phyloP scores from a whole-genome alignment of 2,888 invertebrate genomes.

The Ectropis crepuscularia region DNA sequence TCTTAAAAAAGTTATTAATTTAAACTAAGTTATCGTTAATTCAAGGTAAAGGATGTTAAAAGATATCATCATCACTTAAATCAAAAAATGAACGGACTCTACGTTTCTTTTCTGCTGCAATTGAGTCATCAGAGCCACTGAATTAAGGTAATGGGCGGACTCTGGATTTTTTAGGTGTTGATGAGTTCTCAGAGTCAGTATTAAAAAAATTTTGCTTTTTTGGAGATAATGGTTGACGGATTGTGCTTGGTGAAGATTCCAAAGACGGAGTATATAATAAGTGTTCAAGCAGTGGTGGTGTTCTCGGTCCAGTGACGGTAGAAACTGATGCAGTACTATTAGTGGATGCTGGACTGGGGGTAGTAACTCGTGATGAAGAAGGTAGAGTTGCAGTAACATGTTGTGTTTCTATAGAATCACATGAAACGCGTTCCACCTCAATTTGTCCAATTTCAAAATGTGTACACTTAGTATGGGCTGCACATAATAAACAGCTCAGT shows the following conservation, averaged over 20 bases:
- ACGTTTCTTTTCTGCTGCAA: conserved; percentile 2
- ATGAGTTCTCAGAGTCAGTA: conserved; percentile 7
- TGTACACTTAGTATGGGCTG: conserved; percentile 20
- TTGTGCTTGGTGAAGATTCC: conserved; percentile 3
- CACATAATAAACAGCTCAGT: conserved; percentile 23
- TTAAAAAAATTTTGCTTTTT: conserved; percentile 5
- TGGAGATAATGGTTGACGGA: conserved; percentile 7
- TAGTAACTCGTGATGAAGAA: neutral
- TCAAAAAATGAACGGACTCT: conserved; percentile 1
- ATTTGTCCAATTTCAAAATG: conserved; percentile 30
- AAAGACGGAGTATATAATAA: conserved; percentile 7
- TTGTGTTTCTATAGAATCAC: conserved; percentile 2
- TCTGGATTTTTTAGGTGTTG: conserved; percentile 9
- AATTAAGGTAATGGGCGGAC: neutral
- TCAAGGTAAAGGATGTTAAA: neutral
- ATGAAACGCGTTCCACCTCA: conserved; percentile 6
- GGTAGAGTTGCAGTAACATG: neutral
- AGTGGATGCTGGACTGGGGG: conserved; percentile 9
- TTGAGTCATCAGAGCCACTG: conserved; percentile 2
- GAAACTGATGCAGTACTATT: conserved; percentile 10
- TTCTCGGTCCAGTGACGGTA: conserved; percentile 14
- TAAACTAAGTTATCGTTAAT: too few species aligned
- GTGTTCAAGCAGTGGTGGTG: conserved; percentile 6
- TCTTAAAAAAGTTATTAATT: too few species aligned
- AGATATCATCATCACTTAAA: neutral